A percentile compares a stretch with the other conserved stretches of the same genome.
Conservation (phyloP, 2,888 invertebrate genomes). For the Drosophila imparisetae region DNA sequence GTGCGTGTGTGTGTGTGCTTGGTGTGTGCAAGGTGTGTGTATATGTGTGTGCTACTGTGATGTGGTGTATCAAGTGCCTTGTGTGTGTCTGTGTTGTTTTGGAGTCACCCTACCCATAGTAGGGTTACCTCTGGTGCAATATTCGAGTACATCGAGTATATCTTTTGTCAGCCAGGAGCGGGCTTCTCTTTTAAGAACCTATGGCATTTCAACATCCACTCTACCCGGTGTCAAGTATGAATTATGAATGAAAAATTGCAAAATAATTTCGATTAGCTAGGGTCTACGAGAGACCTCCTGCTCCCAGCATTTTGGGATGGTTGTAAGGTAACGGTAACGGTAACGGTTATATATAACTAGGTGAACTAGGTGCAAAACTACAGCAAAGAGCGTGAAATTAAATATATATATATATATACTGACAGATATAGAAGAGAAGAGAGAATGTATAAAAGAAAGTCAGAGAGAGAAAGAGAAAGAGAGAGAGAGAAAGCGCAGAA, state of each 20-base stretch:
- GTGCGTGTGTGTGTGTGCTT: slow-evolving; percentile 14
- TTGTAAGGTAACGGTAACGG: slow-evolving; percentile 57
- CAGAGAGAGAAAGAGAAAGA: slow-evolving; percentile 57
- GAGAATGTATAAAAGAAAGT: slow-evolving; percentile 52
- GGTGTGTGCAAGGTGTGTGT: slow-evolving; percentile 10
- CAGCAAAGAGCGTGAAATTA: slow-evolving; percentile 63
- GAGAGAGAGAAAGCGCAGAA: slow-evolving; percentile 48
- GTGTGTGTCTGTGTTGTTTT: slow-evolving; percentile 12
- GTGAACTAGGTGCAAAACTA: slow-evolving; percentile 53
- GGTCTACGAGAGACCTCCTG: slow-evolving; percentile 75
- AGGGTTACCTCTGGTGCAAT: slow-evolving; percentile 22
- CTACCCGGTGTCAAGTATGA: slow-evolving; percentile 70
- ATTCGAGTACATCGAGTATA: slow-evolving; percentile 18
- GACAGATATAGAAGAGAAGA: slow-evolving; percentile 49
- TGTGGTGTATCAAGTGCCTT: neutral
- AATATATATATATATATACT: slow-evolving; percentile 38
- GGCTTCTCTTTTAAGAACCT: slow-evolving; percentile 64
- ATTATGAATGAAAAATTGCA: slow-evolving; percentile 9
- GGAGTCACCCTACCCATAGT: slow-evolving; percentile 14
- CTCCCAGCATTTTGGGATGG: slow-evolving; percentile 78
- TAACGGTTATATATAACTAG: slow-evolving; percentile 32
- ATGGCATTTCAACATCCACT: slow-evolving; percentile 46
- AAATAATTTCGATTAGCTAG: slow-evolving; percentile 45
- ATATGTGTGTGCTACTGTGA: slow-evolving; percentile 13
- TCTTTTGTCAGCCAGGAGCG: slow-evolving; percentile 82